Evolutionary conservation across 92 coral and sea anemone genomes (phyloP).

Genomic region (Epizoanthus ramosus): DNA sequence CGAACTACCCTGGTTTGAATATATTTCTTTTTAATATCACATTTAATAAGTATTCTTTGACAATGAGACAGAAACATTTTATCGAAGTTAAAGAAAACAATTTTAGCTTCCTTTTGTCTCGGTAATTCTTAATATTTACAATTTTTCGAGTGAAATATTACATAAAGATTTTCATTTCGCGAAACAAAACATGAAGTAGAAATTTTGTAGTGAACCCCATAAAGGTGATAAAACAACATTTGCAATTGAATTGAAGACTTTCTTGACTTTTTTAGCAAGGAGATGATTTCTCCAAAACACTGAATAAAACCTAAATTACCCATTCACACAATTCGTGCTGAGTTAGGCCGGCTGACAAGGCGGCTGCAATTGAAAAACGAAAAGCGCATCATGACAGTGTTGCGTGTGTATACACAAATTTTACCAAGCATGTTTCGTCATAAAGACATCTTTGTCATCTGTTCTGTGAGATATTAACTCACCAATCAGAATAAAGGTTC

Average conservation of each 20-base stretch:
- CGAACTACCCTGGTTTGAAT: neutral
- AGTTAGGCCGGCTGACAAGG: neutral
- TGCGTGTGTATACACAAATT: slow-evolving; percentile 28
- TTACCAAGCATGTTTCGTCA: slow-evolving; percentile 47
- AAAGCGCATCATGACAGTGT: slow-evolving; percentile 7
- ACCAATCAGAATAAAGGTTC: slow-evolving; percentile 45
- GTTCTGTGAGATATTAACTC: slow-evolving; percentile 38
- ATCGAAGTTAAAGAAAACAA: neutral
- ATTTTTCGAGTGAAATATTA: slow-evolving; percentile 24
- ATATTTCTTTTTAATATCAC: neutral
- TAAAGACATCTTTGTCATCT: slow-evolving; percentile 37
- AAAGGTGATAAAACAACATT: slow-evolving; percentile 19
- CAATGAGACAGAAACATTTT: neutral
- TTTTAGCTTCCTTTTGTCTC: slow-evolving; percentile 13
- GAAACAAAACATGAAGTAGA: neutral
- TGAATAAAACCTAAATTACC: neutral
- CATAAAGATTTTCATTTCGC: neutral
- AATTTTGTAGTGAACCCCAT: neutral
- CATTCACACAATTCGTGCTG: neutral
- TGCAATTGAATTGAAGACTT: neutral
- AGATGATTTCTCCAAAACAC: slow-evolving; percentile 5
- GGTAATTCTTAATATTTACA: slow-evolving; percentile 13
- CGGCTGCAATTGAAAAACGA: neutral
- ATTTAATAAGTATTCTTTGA: neutral
- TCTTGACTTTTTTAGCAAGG: slow-evolving; percentile 25